Evolutionary conservation across 2,113 vertebrate genomes (phyloP).

Genomic region (Myrmecobius fasciatus): DNA sequence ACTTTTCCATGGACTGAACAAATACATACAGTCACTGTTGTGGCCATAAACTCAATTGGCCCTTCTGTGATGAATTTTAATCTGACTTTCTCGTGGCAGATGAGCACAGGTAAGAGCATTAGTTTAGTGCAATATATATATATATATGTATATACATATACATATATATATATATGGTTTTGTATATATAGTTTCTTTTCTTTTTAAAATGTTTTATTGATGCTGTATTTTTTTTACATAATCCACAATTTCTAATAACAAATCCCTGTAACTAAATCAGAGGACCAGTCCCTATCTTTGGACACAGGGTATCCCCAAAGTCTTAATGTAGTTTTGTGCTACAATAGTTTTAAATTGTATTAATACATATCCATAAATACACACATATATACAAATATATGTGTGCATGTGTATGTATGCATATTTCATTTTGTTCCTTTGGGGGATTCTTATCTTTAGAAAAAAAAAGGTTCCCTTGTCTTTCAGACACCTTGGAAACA

Average conservation of each 20-base stretch:
- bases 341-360: background rate
- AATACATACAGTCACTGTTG: constrained; percentile 86
- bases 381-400: too few relatives aligned
- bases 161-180: too few relatives aligned
- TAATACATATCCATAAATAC: background rate
- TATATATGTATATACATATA: too few relatives aligned
- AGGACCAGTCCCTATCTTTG: background rate
- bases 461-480: background rate
- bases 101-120: constrained; percentile 85
- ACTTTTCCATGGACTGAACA: constrained; percentile 88
- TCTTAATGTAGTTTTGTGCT: background rate
- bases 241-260: background rate
- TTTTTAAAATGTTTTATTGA: background rate
- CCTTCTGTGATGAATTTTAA: constrained; percentile 89
- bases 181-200: background rate
- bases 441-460: background rate
- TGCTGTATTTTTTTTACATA: background rate
- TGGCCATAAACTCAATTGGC: constrained; percentile 91
- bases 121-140: background rate
- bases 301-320: background rate
- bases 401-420: too few relatives aligned
- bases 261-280: background rate
- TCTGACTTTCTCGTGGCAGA: constrained; percentile 87
- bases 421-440: background rate
- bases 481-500: background rate